Evolutionary conservation across 2,888 invertebrate genomes (phyloP).

Genomic region (Ceramica pisi): DNA sequence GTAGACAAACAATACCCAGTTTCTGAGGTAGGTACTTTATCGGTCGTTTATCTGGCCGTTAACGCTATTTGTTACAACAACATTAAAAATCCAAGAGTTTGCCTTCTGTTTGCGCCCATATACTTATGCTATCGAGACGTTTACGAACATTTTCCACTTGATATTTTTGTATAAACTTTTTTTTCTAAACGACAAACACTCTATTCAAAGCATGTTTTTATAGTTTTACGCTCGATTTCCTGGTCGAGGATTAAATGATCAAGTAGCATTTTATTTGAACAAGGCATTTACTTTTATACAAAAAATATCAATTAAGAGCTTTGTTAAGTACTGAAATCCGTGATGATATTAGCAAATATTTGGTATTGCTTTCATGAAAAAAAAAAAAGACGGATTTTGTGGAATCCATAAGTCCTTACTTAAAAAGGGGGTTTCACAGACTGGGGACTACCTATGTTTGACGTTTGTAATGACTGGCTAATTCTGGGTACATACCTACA

Average conservation of each 20-base stretch:
- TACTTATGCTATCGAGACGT: too few species aligned
- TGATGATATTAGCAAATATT: constrained; percentile 1
- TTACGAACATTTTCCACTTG: constrained; percentile 57
- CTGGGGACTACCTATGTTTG: not conserved
- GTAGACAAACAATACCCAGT: too few species aligned
- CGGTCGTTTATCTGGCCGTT: too few species aligned
- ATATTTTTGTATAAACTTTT: constrained; percentile 30
- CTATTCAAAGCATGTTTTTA: constrained; percentile 22
- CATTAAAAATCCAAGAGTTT: too few species aligned
- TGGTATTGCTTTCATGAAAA: not conserved
- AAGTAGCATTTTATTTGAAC: constrained; percentile 31
- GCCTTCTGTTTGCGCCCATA: too few species aligned
- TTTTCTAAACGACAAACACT: constrained; percentile 12
- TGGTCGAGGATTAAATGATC: constrained; percentile 24
- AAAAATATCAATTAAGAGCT: constrained; percentile 13
- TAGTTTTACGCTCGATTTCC: constrained; percentile 33
- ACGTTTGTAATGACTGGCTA: not conserved
- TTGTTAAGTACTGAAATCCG: constrained; percentile 19
- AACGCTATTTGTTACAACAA: too few species aligned
- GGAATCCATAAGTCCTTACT: not conserved
- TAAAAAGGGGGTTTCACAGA: not conserved
- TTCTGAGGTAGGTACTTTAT: too few species aligned
- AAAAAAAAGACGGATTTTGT: not conserved
- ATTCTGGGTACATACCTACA: too few species aligned
- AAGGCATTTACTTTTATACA: not conserved